Conservation (phyloP, 1,140 invertebrate species). For the Ruditapes philippinarum region DNA sequence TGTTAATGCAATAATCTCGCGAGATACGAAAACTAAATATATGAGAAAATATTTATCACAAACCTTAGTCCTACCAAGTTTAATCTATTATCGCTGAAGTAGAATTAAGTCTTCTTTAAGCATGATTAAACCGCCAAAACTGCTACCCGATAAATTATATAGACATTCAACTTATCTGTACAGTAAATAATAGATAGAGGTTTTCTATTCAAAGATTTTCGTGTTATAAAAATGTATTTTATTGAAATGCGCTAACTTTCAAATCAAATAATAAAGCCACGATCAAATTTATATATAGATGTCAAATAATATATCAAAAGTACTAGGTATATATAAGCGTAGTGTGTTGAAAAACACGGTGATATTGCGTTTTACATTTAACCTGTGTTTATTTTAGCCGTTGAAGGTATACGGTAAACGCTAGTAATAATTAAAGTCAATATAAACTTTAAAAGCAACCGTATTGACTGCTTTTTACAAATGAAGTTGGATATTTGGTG, state of each 20-base stretch:
- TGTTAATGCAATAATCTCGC: not conserved
- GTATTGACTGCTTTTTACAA: not conserved
- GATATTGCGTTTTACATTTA: not conserved
- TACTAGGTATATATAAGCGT: too few relatives aligned
- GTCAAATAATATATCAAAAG: not conserved
- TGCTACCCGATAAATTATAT: conserved; percentile 11
- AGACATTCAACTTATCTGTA: not conserved
- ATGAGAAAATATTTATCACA: not conserved
- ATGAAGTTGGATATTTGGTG: not conserved
- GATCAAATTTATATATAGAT: conserved; percentile 10
- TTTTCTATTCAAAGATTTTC: not conserved
- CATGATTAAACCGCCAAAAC: not conserved
- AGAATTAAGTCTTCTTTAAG: not conserved
- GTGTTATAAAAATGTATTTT: not conserved
- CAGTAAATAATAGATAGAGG: not conserved
- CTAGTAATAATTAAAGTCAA: not conserved
- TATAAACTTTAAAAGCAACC: not conserved
- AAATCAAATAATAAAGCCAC: not conserved
- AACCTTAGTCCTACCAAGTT: not conserved
- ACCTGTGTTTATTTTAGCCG: not conserved
- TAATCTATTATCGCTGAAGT: not conserved
- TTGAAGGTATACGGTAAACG: not conserved
- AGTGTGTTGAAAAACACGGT: too few relatives aligned
- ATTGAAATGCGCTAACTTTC: conserved; percentile 2
- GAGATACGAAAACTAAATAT: conserved; percentile 13